Base-by-base conservation (phyloP, 2,888 invertebrate genomes). In the Abrostola triplasia region DNA sequence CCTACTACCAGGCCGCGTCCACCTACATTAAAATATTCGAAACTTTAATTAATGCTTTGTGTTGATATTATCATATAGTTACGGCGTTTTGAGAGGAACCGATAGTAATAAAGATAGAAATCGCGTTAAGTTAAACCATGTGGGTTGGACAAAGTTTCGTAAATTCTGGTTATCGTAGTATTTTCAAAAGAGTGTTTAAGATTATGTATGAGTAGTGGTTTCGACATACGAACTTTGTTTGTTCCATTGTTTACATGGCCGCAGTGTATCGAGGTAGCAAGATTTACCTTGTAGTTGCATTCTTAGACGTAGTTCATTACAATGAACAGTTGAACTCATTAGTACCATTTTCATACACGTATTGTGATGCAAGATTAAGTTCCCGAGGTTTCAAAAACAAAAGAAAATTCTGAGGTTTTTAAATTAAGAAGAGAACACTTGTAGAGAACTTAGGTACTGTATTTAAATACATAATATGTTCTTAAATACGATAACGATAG, bases 1-100 rank as follows among this genome's bases (percentile, higher is more conserved):
- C 79, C 73, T 84, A 89, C 87, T 81, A 86, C 80, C 78, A 78
- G 84, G 79, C 83, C 81, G 82, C 76, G 77, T 76, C 87, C 89
- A 84, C 91, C 92, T 88, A 92, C 92, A 81, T 83, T 65, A 49
- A 65, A 66, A 73, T 82, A 81, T 85, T 83, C 81, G 86, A 84
- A 86, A 84, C 84, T 87, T 89, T 90, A 91, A 91, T 91, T 90
- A 88, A 87, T 84, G 83, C 80, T 81, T 81, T 85, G 85, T 87
- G 75, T 86, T 86, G 84, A 67, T 81, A 88, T 89, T 91, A 90
- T 85, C 88, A 89, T 88, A 87, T 79, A 81, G 76, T 86, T 88
- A 89, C 86, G 87, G 85, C 75, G 70, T 83, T 84, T 80, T 82
- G 77, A 83, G 86, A 84, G 77, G 78, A 80, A 64, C 62, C 61